Evolutionary conservation across 37 sponge, comb jelly and placozoan species (phyloP), one percentile per base, ranked within the genome.

Genomic region (Petrosia ficiformis): DNA sequence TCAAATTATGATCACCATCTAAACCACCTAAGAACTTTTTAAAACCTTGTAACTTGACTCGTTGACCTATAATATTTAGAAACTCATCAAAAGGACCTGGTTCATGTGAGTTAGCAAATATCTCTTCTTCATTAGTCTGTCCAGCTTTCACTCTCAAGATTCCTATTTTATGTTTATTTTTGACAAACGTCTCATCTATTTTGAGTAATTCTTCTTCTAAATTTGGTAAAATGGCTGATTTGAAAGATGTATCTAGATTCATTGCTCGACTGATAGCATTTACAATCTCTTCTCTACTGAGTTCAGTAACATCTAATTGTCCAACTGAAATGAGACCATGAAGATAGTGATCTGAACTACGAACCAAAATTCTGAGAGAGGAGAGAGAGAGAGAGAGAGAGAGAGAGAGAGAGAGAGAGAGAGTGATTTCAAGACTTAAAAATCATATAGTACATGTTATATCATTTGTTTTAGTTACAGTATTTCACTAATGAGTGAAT

Each of bases 11-110:
- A 26, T 85, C 75, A 25, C 54, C 72, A 72, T 97, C 98, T 57
- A 97, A 70, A 1, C 98, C 98, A 28, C 95, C 98, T 19, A 92
- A 78, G 60, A 87, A 97, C 21, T 87, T 80, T 14, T 88, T 79
- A 69, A 97, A 97, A 34, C 98, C 95, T 22, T 72, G 80, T 77
- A 97, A 68, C 24, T 72, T 59, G 11, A 92, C 80, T 16, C 87
- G 80, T 1, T 54, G 16, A 54, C 83, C 83, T 1, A 82, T 28
- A 3, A 79, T 33, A 35, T 69, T 39, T 39, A 86, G 56, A 65
- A 79, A 86, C 43, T 42, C 70, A 44, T 86, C 87, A 36, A 93
- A 97, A 59, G 72, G 71, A 8, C 90, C 91, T 48, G 84, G 79
- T 40, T 89, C 87, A 40, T 86, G 82, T 19, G 42, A 56, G 70